Evolutionary conservation across 2,888 invertebrate species (phyloP).

Genomic region (Strigamia maritima): DNA sequence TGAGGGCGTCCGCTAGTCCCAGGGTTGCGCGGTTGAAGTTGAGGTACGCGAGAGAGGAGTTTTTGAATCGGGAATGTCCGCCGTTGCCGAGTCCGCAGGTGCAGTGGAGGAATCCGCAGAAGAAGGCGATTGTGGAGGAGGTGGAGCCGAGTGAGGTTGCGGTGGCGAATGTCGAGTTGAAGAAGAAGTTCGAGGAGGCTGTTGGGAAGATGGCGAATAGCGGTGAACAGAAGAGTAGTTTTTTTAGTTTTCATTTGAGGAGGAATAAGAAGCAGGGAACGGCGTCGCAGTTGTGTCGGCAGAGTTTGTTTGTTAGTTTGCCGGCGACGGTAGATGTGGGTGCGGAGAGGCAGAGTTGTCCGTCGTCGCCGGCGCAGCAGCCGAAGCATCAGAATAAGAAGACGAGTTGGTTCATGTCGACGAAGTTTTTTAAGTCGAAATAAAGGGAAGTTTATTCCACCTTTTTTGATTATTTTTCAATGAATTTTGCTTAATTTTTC

Average conservation of each 20-base stretch:
- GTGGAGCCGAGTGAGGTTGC: constrained; percentile 48
- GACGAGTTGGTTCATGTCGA: background rate
- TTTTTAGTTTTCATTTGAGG: constrained; percentile 14
- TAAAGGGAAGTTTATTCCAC: no score
- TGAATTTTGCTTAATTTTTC: no score
- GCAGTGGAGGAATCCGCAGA: background rate
- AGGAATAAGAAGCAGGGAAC: constrained; percentile 58
- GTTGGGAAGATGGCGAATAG: background rate
- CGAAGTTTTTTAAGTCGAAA: background rate
- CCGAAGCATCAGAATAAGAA: background rate
- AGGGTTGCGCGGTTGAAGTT: constrained; percentile 55
- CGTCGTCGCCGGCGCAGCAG: constrained; percentile 47
- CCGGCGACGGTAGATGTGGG: constrained; percentile 35
- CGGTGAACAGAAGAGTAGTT: background rate
- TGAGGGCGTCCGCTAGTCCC: background rate
- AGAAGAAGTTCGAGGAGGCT: background rate
- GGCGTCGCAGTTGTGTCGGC: constrained; percentile 68
- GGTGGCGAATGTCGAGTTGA: constrained; percentile 42
- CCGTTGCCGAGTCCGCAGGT: constrained; percentile 33
- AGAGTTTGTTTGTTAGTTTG: constrained; percentile 68
- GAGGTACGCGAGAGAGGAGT: constrained; percentile 69
- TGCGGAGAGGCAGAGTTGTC: constrained; percentile 46
- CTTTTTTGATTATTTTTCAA: no score
- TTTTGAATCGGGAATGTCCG: constrained; percentile 58
- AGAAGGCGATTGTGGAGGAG: constrained; percentile 13